Conservation (phyloP, 2,113 vertebrate species). For the Lophura nycthemera region DNA sequence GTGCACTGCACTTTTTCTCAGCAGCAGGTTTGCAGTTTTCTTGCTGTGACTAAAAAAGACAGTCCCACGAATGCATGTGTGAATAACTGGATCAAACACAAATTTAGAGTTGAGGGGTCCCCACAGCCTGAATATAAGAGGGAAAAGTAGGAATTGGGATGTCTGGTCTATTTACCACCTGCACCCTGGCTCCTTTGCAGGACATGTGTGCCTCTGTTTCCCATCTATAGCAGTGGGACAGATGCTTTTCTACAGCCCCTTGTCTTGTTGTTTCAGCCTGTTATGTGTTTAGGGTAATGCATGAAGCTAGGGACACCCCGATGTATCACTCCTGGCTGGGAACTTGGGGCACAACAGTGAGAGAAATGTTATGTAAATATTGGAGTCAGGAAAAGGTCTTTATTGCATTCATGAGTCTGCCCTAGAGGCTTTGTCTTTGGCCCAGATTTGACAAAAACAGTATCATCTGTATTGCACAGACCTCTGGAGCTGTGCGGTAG, state of each 20-base stretch:
- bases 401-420: constrained; percentile 11
- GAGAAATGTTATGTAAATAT: constrained; percentile 12
- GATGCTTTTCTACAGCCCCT: neutral
- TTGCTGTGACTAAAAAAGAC: neutral
- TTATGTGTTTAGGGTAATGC: neutral
- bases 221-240: accelerated
- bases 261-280: neutral
- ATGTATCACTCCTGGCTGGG: neutral
- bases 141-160: neutral
- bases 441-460: constrained; percentile 5
- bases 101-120: neutral
- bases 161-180: neutral
- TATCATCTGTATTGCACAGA: constrained; percentile 30
- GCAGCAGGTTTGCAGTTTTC: neutral
- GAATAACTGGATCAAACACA: neutral
- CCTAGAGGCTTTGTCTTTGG: constrained; percentile 32
- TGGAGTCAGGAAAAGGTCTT: constrained; percentile 2
- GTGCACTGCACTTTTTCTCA: neutral
- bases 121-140: neutral
- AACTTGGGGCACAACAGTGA: neutral
- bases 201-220: neutral
- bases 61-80: neutral
- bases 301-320: neutral
- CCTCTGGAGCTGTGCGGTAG: constrained; percentile 42
- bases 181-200: neutral